Conservation (phyloP, 2,797 vertebrate species). For the Pogoniulus pusillus region DNA sequence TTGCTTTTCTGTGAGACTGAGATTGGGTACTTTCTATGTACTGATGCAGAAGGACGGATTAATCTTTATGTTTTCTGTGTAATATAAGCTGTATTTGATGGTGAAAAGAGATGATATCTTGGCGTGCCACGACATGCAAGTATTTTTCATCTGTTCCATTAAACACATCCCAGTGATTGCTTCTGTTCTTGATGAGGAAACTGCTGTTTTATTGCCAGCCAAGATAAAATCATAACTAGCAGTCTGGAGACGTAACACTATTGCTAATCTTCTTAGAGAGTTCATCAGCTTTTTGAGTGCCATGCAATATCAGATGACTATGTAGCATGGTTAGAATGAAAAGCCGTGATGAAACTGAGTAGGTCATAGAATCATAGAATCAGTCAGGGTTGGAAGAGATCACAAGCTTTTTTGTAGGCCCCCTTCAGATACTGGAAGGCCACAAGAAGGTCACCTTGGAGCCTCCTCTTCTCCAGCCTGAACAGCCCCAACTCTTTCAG, state of each 20-base stretch:
- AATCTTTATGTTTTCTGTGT: background rate
- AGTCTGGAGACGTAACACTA: background rate
- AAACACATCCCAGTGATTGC: background rate
- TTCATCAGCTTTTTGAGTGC: background rate
- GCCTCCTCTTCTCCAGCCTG: too few relatives aligned
- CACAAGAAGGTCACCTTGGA: too few relatives aligned
- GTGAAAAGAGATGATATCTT: background rate
- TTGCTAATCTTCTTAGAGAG: background rate
- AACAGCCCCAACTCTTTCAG: too few relatives aligned
- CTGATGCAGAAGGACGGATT: background rate
- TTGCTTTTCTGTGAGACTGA: background rate
- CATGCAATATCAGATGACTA: background rate
- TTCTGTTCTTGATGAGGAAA: background rate
- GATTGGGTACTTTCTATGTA: background rate
- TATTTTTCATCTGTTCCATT: background rate
- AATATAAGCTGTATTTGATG: background rate
- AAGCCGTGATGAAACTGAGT: background rate
- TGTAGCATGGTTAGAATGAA: background rate
- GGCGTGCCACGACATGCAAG: background rate
- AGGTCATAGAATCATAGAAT: too few relatives aligned
- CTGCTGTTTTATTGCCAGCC: background rate
- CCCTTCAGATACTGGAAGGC: too few relatives aligned
- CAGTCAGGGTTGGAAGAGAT: too few relatives aligned
- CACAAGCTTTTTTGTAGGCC: too few relatives aligned
- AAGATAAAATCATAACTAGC: background rate